phyloP scores from a whole-genome alignment of 2,888 invertebrate genomes.

The Andrena flavipes region DNA sequence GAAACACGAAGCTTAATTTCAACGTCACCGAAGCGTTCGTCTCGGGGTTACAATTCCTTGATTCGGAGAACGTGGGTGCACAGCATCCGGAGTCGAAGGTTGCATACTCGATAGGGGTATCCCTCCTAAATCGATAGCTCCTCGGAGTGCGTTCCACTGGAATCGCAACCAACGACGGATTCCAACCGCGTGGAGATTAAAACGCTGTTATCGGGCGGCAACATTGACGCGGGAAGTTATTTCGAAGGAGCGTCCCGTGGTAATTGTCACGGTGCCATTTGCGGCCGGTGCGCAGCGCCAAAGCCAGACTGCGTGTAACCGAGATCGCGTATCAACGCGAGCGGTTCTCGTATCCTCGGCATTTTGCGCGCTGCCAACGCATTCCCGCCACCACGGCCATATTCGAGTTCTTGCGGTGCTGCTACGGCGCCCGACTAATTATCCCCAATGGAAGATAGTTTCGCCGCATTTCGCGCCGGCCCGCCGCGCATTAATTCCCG shows the following conservation, averaged over 20 bases:
- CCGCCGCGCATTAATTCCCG: slow-evolving; percentile 68
- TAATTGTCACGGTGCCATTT: slow-evolving; percentile 47
- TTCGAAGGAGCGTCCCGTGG: slow-evolving; percentile 13
- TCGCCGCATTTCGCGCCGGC: slow-evolving; percentile 70
- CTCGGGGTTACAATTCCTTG: too few species aligned
- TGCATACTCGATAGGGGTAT: too few species aligned
- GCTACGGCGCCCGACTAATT: slow-evolving; percentile 72
- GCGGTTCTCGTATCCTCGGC: slow-evolving; percentile 18
- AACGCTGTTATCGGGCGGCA: neutral
- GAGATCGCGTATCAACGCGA: slow-evolving; percentile 51
- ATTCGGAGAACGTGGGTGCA: too few species aligned
- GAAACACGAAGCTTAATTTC: neutral
- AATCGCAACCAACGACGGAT: too few species aligned
- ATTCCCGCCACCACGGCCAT: slow-evolving; percentile 35
- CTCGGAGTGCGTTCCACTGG: too few species aligned
- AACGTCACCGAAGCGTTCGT: too few species aligned
- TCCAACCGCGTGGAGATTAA: neutral
- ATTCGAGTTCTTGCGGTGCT: slow-evolving; percentile 50
- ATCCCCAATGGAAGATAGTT: slow-evolving; percentile 71
- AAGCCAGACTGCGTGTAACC: slow-evolving; percentile 48
- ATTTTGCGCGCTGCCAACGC: slow-evolving; percentile 46
- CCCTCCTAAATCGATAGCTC: too few species aligned
- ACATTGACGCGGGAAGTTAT: slow-evolving; percentile 20
- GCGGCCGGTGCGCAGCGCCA: slow-evolving; percentile 27
- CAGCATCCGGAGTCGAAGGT: too few species aligned